Base-by-base conservation (phyloP, 2,888 invertebrate species). In the Neria commutata region DNA sequence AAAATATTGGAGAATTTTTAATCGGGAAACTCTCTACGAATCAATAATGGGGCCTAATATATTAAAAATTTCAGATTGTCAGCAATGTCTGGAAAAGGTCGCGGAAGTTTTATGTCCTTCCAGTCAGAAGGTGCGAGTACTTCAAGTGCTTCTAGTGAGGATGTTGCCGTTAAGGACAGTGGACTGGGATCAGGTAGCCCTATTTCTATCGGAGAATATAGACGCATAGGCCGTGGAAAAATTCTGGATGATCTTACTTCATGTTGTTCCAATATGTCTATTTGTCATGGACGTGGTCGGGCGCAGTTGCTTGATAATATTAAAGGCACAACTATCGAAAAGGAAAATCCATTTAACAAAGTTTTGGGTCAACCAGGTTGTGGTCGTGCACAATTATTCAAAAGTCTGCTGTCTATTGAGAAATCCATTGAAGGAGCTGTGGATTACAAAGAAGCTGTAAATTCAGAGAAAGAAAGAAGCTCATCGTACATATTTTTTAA, bases 161-260 rank as follows among this genome's bases (percentile, higher is more conserved):
- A 54, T 1, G 54, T 61, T 48, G 67, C 70, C 0, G 24, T 61
- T 0, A 62, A 47, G 37, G 72, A 73, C 19, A 73, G 73, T 59
- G 73, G 73, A 8, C 59, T 73, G 11, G 69, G 62, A 0, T 66
- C 69, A 8, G 54, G 54, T 19, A 68, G 67, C 51, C 63, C 67
- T 2, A 45, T 65, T n/a, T 68, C 72, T 1, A 59, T 53, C 1
- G 65, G 64, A 0, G 71, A 67, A 37, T 63, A 59, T 34, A 63
- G 66, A 14, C 64, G 68, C 2, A 42, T 67, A 10, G 74, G 74
- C 0, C 67, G 74, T 34, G 74, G 74, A 5, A 67, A 66, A 54
- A 56, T 74, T 2, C 42, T 73, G 2, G 68, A 71, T 48, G 67
- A 72, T 17, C 54, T 74, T n/a, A 62, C 66, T 2, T 53, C 61